Evolutionary conservation across 2,113 vertebrate species (phyloP).

Genomic region (human (Homo sapiens)): DNA sequence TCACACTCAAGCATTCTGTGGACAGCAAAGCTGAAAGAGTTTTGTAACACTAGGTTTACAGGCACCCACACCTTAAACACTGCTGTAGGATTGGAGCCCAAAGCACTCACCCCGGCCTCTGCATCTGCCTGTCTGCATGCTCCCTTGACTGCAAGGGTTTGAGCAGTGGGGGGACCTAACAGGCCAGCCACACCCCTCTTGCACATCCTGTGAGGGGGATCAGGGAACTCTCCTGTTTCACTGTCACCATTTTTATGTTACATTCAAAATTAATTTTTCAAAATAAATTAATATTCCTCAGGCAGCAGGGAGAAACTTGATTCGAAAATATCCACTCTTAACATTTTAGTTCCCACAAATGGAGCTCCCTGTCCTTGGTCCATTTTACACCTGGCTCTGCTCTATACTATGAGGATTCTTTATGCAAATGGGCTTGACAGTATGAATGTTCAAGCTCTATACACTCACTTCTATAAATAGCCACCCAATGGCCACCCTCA

Average conservation of each 20-base stretch:
- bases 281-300: background rate
- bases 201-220: too few species aligned
- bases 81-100: too few species aligned
- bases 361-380: fast-evolving
- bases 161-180: too few species aligned
- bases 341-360: background rate
- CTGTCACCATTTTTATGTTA: background rate
- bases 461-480: background rate
- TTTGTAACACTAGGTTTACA: too few species aligned
- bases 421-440: background rate
- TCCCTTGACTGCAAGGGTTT: too few species aligned
- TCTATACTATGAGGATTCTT: background rate
- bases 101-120: too few species aligned
- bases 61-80: too few species aligned
- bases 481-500: background rate
- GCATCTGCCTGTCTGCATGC: too few species aligned
- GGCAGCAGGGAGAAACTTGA: background rate
- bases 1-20: too few species aligned
- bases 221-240: too few species aligned
- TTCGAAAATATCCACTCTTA: background rate
- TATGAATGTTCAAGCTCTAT: background rate
- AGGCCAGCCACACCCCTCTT: too few species aligned
- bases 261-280: background rate
- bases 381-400: background rate
- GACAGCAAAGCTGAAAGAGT: too few species aligned